These are phyloP conservation scores for Mus pahari DNA, from an alignment of 2,113 vertebrate genomes.

Conservation along the genomic window DNA sequence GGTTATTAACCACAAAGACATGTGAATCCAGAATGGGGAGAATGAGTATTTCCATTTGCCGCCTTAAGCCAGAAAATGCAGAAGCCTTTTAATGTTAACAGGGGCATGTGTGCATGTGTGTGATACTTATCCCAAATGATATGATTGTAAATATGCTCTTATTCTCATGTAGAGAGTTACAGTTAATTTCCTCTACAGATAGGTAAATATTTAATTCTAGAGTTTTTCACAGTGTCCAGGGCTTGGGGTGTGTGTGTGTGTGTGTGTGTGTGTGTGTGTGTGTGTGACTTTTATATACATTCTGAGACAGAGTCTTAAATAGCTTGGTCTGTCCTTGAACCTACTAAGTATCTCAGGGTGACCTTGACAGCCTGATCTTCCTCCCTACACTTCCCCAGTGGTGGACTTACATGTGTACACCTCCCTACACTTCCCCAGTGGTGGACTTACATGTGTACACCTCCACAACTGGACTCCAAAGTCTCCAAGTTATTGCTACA, in stretches of 20 bases:
- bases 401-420: not conserved
- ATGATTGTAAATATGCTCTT: not conserved
- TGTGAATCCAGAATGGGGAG: not conserved
- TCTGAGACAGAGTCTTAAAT: not conserved
- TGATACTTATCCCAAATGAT: not conserved
- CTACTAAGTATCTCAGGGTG: not conserved
- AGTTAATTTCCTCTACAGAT: not conserved
- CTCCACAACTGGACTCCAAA: not conserved
- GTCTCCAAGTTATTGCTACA: not conserved
- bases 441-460: not conserved
- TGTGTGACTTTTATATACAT: not conserved
- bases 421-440: not conserved
- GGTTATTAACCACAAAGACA: constrained; percentile 57
- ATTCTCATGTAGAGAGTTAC: not conserved
- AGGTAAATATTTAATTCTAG: constrained; percentile 10
- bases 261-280: not conserved
- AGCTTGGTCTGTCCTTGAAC: not conserved
- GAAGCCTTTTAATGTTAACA: not conserved
- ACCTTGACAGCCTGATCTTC: not conserved
- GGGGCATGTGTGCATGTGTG: not conserved
- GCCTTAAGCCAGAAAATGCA: not conserved
- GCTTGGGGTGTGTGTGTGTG: not conserved
- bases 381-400: not conserved
- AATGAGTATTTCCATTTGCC: accelerated
- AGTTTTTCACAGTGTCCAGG: not conserved